These are phyloP conservation scores for Anoncus sp. DNA, from an alignment of 2,888 invertebrate genomes.

Conservation along the genomic window DNA sequence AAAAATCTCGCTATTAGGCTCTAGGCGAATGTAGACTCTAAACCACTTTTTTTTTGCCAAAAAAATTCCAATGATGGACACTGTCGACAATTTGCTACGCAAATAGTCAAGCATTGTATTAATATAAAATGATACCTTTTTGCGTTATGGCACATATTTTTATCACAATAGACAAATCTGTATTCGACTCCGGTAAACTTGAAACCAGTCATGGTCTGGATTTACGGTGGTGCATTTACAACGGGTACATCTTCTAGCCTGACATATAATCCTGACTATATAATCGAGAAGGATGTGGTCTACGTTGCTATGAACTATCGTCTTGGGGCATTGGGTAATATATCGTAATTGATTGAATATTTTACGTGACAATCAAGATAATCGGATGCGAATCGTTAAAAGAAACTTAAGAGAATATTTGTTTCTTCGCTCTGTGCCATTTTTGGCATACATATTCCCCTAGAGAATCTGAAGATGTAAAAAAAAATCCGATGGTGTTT, in stretches of 20 bases:
- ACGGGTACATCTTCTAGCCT: slow-evolving; percentile 56
- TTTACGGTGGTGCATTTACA: slow-evolving; percentile 68
- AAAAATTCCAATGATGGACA: slow-evolving; percentile 21
- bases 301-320: slow-evolving; percentile 72
- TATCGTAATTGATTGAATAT: slow-evolving; percentile 63
- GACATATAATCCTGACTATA: slow-evolving; percentile 70
- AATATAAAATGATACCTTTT: not conserved
- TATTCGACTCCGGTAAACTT: slow-evolving; percentile 58
- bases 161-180: slow-evolving; percentile 25
- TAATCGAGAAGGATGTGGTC: slow-evolving; percentile 71
- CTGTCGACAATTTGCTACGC: too few species aligned
- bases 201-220: slow-evolving; percentile 71
- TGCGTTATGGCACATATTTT: not conserved
- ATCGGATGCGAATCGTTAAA: not conserved
- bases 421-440: not conserved
- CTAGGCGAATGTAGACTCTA: too few species aligned
- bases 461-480: slow-evolving; percentile 72
- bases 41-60: too few species aligned
- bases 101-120: not conserved
- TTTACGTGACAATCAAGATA: not conserved
- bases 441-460: slow-evolving; percentile 46
- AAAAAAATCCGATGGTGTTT: slow-evolving; percentile 68
- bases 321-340: slow-evolving; percentile 71
- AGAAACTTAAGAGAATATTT: not conserved
- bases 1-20: too few species aligned